Conservation (phyloP, 2,888 invertebrate genomes). For the Axea sp. region DNA sequence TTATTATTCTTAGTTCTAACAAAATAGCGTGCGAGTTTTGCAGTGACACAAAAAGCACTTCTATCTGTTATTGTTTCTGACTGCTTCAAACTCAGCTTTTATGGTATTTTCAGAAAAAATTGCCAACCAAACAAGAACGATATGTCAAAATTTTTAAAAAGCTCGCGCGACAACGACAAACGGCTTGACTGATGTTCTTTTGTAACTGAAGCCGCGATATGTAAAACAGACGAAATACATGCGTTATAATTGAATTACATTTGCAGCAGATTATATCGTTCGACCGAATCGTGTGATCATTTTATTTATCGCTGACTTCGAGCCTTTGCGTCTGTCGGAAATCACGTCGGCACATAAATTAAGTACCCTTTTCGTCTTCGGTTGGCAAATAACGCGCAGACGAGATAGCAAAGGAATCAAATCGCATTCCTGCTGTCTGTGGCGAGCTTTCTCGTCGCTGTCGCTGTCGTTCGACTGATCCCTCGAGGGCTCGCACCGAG, state of each 20-base stretch:
- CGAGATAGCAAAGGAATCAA: conserved; percentile 72
- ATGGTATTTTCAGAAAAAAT: no score
- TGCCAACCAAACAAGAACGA: no score
- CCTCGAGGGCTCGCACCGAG: conserved; percentile 56
- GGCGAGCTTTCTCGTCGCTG: conserved; percentile 63
- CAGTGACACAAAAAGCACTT: no score
- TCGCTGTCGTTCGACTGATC: conserved; percentile 58
- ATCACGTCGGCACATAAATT: conserved; percentile 61
- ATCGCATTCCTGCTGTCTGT: conserved; percentile 71
- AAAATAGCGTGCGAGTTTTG: no score
- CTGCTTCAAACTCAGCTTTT: no score
- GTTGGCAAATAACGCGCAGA: conserved; percentile 61
- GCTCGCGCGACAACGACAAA: conserved; percentile 1
- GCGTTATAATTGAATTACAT: conserved; percentile 60
- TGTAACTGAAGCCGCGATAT: conserved; percentile 22
- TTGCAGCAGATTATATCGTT: conserved; percentile 61
- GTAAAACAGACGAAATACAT: conserved; percentile 49
- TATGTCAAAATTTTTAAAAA: conserved; percentile 24
- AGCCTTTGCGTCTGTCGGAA: conserved; percentile 68
- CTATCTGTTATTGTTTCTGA: no score
- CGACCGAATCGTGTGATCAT: conserved; percentile 64
- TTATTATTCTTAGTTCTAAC: no score
- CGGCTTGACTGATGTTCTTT: conserved; percentile 17
- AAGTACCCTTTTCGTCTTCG: conserved; percentile 60
- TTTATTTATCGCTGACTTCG: conserved; percentile 68